Conservation (phyloP, 1,140 invertebrate species). For the Drosophila arawakana region DNA sequence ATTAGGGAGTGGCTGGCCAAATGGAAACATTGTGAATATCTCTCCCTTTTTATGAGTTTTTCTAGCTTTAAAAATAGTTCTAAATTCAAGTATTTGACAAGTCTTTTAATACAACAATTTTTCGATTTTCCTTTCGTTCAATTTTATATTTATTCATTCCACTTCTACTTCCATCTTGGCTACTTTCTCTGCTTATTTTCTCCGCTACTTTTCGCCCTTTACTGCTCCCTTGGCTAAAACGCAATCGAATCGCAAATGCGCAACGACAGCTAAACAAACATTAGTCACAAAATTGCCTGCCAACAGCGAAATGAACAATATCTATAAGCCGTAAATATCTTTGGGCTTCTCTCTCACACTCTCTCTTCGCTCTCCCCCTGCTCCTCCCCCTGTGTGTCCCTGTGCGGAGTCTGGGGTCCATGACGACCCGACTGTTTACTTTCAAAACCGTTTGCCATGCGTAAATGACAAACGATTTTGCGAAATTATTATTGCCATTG, state of each 20-base stretch:
- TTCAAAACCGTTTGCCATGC: slow-evolving; percentile 83
- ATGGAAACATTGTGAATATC: neutral
- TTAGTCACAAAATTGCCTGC: slow-evolving; percentile 82
- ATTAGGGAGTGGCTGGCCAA: slow-evolving; percentile 47
- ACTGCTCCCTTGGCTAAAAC: neutral
- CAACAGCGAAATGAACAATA: slow-evolving; percentile 78
- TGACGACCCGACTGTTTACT: slow-evolving; percentile 79
- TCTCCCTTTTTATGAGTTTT: neutral
- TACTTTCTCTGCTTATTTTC: neutral
- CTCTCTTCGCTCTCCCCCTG: neutral
- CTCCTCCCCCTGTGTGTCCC: slow-evolving; percentile 3
- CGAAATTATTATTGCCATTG: slow-evolving; percentile 82
- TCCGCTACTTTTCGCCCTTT: neutral
- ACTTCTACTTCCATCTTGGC: neutral
- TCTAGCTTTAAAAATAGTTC: too few relatives aligned
- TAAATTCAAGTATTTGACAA: too few relatives aligned
- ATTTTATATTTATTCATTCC: neutral
- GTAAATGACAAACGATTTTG: slow-evolving; percentile 83
- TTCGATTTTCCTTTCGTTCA: too few relatives aligned
- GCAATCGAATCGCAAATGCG: slow-evolving; percentile 58
- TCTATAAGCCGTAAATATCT: slow-evolving; percentile 78
- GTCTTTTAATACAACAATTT: too few relatives aligned
- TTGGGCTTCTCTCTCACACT: slow-evolving; percentile 43
- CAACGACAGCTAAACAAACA: slow-evolving; percentile 81
- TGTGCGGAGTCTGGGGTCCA: slow-evolving; percentile 48